Evolutionary conservation across 2,888 invertebrate species (phyloP).

Genomic region (Troilus luridus): DNA sequence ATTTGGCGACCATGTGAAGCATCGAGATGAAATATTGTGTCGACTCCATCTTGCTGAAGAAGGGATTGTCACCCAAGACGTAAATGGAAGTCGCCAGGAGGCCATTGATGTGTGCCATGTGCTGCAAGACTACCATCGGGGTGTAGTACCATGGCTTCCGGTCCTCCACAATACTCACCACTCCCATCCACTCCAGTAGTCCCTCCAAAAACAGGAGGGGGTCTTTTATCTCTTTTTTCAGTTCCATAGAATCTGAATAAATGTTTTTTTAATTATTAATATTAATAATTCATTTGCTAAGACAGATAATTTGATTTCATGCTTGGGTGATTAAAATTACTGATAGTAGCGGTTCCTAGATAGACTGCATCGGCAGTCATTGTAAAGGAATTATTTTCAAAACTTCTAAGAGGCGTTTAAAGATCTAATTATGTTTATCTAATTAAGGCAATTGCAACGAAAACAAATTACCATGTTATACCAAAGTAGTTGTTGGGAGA

Average conservation of each 20-base stretch:
- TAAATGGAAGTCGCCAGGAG: background rate
- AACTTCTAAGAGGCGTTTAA: too few relatives aligned
- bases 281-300: too few relatives aligned
- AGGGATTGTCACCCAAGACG: conserved; percentile 9
- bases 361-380: too few relatives aligned
- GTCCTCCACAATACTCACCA: background rate
- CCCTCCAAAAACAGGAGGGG: conserved; percentile 7
- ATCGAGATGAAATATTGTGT: conserved; percentile 33
- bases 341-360: too few relatives aligned
- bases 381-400: too few relatives aligned
- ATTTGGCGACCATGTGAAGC: conserved; percentile 48
- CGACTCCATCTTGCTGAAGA: conserved; percentile 53
- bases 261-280: background rate
- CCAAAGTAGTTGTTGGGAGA: too few relatives aligned
- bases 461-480: too few relatives aligned
- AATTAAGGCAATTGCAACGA: too few relatives aligned
- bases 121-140: background rate
- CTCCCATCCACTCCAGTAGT: background rate
- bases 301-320: too few relatives aligned
- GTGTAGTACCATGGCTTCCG: background rate
- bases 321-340: too few relatives aligned
- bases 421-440: too few relatives aligned
- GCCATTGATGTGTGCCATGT: conserved; percentile 7
- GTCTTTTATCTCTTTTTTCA: background rate
- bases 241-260: background rate